Evolutionary conservation across 2,797 vertebrate species (phyloP).

Genomic region (Dryobates pubescens): DNA sequence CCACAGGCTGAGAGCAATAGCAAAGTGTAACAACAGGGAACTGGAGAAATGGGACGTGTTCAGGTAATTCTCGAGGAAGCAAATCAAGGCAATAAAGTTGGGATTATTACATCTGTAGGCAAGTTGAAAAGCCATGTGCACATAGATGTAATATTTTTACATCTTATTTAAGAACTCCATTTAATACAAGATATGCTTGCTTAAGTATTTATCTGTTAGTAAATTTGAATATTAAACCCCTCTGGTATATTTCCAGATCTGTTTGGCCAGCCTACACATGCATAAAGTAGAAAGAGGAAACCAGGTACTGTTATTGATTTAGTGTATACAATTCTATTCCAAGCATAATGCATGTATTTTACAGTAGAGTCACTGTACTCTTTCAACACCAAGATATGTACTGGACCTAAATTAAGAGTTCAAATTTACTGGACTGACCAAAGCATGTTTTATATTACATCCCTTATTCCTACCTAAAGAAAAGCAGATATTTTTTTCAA

Average conservation of each 20-base stretch:
- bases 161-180: neutral
- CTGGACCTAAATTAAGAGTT: neutral
- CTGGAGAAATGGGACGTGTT: neutral
- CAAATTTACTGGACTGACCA: neutral
- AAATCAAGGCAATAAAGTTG: neutral
- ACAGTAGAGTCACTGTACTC: neutral
- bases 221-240: neutral
- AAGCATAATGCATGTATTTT: fast-evolving
- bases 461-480: neutral
- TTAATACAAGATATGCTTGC: neutral
- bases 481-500: neutral
- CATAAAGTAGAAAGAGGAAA: neutral
- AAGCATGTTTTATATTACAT: neutral
- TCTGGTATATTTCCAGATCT: neutral
- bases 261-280: neutral
- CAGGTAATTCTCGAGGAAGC: neutral
- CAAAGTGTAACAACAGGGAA: neutral
- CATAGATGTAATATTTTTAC: neutral
- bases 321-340: neutral
- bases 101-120: neutral
- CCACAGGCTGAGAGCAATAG: neutral
- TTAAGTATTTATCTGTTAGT: neutral
- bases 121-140: fast-evolving
- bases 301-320: neutral
- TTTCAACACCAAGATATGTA: neutral